These are phyloP conservation scores for Ctenochaetus hawaiiensis DNA, from an alignment of 2,797 vertebrate species.

Conservation along the genomic window DNA sequence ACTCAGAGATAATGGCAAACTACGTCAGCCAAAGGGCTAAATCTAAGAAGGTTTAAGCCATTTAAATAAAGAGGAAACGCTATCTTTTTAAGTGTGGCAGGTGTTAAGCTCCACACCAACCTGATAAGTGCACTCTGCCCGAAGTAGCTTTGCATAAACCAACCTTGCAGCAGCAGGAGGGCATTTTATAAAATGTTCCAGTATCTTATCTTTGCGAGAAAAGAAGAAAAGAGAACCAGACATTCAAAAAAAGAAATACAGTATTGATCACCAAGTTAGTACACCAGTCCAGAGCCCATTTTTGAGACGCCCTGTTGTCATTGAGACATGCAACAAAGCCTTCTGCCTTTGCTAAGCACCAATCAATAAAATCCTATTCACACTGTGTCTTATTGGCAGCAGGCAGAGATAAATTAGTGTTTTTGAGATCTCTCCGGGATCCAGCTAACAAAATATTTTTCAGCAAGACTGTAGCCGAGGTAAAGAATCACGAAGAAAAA, in stretches of 20 bases:
- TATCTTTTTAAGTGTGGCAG: conserved; percentile 52
- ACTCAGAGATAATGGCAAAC: conserved; percentile 6
- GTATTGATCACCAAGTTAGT: conserved; percentile 39
- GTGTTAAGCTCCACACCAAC: conserved; percentile 68
- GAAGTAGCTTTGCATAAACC: conserved; percentile 55
- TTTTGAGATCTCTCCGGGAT: conserved; percentile 11
- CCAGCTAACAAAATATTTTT: conserved; percentile 3
- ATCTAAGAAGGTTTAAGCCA: conserved; percentile 69
- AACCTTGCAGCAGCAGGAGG: conserved; percentile 10
- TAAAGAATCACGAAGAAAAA: conserved; percentile 6
- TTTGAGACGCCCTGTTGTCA: conserved; percentile 36
- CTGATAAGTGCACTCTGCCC: conserved; percentile 69
- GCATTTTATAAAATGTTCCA: conserved; percentile 14
- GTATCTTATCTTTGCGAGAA: conserved; percentile 1
- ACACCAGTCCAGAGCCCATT: conserved; percentile 21
- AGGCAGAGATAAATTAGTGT: conserved; percentile 30
- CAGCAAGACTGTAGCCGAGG: neutral
- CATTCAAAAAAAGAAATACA: conserved; percentile 9
- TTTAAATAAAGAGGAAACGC: conserved; percentile 68
- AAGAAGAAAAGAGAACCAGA: neutral
- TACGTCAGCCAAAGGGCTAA: conserved; percentile 43
- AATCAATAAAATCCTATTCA: conserved; percentile 48
- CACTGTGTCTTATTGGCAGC: conserved; percentile 21
- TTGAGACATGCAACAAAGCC: conserved; percentile 29
- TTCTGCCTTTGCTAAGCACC: conserved; percentile 35